These are phyloP conservation scores for Brenthis ino DNA, from an alignment of 2,888 invertebrate genomes.

Conservation along the genomic window DNA sequence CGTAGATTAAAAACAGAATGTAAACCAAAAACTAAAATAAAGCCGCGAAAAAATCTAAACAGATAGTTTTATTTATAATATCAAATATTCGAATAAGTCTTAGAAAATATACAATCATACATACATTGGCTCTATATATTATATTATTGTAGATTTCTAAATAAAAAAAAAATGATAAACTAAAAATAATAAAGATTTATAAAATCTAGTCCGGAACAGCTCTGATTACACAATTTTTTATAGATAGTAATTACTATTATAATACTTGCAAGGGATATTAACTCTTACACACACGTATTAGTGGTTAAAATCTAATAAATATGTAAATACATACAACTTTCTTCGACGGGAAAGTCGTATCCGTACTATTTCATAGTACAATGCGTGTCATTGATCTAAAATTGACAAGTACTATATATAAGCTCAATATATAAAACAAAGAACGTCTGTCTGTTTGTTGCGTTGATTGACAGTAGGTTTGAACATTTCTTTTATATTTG, in stretches of 20 bases:
- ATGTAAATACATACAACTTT: conserved; percentile 6
- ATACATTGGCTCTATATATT: too few relatives aligned
- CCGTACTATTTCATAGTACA: conserved; percentile 45
- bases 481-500: too few relatives aligned
- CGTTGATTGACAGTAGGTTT: conserved; percentile 11
- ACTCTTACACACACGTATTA: neutral
- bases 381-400: conserved; percentile 46
- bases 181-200: conserved; percentile 8
- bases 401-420: conserved; percentile 33
- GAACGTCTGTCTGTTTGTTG: neutral
- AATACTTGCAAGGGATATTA: neutral
- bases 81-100: too few relatives aligned
- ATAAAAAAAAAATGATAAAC: too few relatives aligned
- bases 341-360: conserved; percentile 35
- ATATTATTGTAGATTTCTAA: too few relatives aligned
- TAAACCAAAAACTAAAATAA: too few relatives aligned
- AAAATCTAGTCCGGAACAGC: conserved; percentile 29
- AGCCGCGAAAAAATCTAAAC: too few relatives aligned
- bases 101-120: too few relatives aligned
- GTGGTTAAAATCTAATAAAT: neutral
- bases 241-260: neutral
- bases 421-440: conserved; percentile 12
- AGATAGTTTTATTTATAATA: too few relatives aligned
- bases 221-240: conserved; percentile 16
- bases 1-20: too few relatives aligned